phyloP scores from a whole-genome alignment of 2,113 vertebrate species.

The Micronycteris hirsuta region DNA sequence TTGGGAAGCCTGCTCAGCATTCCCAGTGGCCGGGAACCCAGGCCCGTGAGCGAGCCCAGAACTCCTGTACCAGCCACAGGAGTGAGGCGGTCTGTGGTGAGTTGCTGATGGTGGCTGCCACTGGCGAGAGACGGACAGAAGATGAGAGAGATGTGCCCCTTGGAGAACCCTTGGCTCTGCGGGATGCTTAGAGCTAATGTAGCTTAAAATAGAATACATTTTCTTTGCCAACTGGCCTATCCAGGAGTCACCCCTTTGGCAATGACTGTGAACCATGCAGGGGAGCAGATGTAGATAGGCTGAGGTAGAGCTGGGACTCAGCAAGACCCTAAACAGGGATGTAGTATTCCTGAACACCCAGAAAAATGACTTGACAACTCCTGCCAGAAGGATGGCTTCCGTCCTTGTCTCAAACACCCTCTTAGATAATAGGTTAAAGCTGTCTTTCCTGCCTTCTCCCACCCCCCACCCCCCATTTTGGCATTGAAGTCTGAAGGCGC shows the following conservation, averaged over 20 bases:
- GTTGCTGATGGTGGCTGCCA: neutral
- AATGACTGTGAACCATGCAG: neutral
- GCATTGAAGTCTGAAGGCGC: neutral
- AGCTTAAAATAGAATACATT: neutral
- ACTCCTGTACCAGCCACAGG: neutral
- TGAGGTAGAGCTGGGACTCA: neutral
- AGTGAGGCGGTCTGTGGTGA: neutral
- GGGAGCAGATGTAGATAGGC: neutral
- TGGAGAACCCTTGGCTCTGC: neutral
- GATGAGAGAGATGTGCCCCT: fast-evolving
- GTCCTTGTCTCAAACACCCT: neutral
- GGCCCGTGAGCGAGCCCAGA: neutral
- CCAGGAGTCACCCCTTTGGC: neutral
- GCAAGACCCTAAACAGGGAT: neutral
- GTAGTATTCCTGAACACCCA: neutral
- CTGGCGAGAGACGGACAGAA: neutral
- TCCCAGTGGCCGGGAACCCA: neutral
- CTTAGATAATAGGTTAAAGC: neutral
- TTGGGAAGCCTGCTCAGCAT: neutral
- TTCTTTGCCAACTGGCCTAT: neutral
- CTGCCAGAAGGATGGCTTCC: neutral
- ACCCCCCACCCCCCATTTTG: neutral
- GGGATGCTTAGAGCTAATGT: neutral
- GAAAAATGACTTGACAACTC: neutral
- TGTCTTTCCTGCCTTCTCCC: neutral